phyloP scores from a whole-genome alignment of 2,113 vertebrate genomes.

The Dolichallabes microphthalmus region DNA sequence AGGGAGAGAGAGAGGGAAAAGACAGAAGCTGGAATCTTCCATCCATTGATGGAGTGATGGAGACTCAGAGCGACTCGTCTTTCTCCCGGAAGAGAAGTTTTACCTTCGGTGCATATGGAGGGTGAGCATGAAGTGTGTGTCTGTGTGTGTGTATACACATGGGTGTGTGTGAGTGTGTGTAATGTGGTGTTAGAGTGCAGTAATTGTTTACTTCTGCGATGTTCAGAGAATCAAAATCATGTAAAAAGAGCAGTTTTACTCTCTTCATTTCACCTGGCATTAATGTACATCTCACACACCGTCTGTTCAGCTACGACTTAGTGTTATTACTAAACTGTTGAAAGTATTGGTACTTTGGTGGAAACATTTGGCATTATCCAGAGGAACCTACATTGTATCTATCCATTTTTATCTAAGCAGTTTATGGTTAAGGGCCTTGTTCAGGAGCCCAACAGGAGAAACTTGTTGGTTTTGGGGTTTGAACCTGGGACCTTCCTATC shows the following conservation, averaged over 20 bases:
- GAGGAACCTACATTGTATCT: no score
- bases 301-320: neutral
- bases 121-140: constrained; percentile 67
- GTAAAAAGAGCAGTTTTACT: neutral
- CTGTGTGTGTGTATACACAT: neutral
- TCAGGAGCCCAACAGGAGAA: no score
- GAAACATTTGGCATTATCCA: no score
- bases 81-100: constrained; percentile 78
- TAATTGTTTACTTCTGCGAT: neutral
- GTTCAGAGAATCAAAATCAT: neutral
- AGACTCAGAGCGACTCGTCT: constrained; percentile 66
- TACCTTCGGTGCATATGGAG: constrained; percentile 75
- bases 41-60: constrained; percentile 56
- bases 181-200: neutral
- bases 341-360: no score
- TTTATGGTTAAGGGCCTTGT: no score
- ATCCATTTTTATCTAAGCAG: no score
- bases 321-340: no score
- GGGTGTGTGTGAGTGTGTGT: neutral
- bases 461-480: no score
- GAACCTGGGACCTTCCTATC: no score
- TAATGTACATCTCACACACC: neutral
- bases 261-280: neutral
- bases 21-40: constrained; percentile 7
- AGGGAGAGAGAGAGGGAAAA: constrained; percentile 63